Conservation (phyloP, 2,797 vertebrate genomes). For the Diplodus puntazzo region DNA sequence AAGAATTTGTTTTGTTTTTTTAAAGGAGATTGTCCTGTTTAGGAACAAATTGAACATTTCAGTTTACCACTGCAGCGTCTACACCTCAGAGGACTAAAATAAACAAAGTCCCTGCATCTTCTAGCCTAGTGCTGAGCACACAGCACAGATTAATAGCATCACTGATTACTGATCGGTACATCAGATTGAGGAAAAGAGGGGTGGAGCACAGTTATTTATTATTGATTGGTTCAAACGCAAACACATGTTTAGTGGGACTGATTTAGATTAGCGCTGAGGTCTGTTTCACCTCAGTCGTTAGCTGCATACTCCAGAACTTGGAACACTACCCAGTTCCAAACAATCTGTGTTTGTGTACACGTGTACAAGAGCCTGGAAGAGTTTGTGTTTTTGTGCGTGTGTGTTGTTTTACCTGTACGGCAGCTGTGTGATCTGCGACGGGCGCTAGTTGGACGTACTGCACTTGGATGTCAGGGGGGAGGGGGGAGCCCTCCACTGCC, state of each 20-base stretch:
- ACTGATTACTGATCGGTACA: constrained; percentile 50
- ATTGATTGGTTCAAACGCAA: constrained; percentile 62
- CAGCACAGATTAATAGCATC: constrained; percentile 29
- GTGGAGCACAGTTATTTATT: constrained; percentile 54
- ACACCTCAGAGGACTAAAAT: background rate
- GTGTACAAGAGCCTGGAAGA: constrained; percentile 5
- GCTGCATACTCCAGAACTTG: constrained; percentile 21
- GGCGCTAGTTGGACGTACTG: constrained; percentile 98
- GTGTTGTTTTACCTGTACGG: constrained; percentile 87
- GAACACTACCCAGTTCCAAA: constrained; percentile 36
- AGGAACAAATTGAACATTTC: background rate
- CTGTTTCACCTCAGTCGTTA: constrained; percentile 51
- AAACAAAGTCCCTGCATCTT: background rate
- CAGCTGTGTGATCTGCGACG: constrained; percentile 89
- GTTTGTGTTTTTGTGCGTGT: constrained; percentile 15
- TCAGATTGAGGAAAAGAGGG: constrained; percentile 22
- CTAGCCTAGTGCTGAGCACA: background rate
- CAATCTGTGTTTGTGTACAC: constrained; percentile 26
- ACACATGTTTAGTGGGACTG: constrained; percentile 58
- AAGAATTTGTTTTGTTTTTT: background rate
- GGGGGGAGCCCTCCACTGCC: constrained; percentile 91
- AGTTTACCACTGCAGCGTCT: background rate
- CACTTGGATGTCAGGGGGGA: constrained; percentile 97
- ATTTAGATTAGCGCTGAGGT: constrained; percentile 44
- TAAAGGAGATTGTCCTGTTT: background rate